Evolutionary conservation across 2,797 vertebrate genomes (phyloP).

Genomic region (Tolypeutes matacus): DNA sequence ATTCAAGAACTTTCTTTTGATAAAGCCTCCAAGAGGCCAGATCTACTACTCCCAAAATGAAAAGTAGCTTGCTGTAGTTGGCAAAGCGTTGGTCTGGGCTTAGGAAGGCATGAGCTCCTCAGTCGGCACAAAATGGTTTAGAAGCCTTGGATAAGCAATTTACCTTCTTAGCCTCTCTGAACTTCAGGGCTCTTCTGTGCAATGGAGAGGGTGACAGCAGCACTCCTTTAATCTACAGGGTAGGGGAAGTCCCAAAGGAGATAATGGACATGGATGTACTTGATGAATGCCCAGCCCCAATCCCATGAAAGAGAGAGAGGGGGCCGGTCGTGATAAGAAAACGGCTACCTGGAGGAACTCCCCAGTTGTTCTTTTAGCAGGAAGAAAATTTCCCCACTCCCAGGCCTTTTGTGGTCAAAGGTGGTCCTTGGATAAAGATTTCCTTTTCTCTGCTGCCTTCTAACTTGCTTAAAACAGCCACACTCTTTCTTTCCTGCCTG

Average conservation of each 20-base stretch:
- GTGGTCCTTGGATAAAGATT: neutral
- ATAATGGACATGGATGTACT: neutral
- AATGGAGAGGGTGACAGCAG: neutral
- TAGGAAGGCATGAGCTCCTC: neutral
- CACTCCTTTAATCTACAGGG: neutral
- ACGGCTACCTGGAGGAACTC: neutral
- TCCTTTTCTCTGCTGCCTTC: neutral
- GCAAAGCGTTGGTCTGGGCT: neutral
- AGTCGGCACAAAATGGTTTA: neutral
- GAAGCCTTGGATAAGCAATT: neutral
- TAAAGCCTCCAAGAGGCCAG: constrained; percentile 62
- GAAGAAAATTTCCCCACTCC: neutral
- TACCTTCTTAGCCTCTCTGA: neutral
- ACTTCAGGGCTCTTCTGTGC: rapidly evolving
- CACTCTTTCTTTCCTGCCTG: neutral
- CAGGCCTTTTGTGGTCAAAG: neutral
- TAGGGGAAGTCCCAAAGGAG: neutral
- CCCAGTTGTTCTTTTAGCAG: neutral
- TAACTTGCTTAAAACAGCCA: neutral
- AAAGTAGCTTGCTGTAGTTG: constrained; percentile 65
- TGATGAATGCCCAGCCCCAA: neutral
- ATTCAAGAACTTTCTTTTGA: constrained; percentile 75
- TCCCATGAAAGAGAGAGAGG: neutral
- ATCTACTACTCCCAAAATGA: constrained; percentile 63
- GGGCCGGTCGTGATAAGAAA: neutral